These are phyloP conservation scores for Lydus trimaculatus DNA, from an alignment of 2,888 invertebrate species.

Conservation along the genomic window DNA sequence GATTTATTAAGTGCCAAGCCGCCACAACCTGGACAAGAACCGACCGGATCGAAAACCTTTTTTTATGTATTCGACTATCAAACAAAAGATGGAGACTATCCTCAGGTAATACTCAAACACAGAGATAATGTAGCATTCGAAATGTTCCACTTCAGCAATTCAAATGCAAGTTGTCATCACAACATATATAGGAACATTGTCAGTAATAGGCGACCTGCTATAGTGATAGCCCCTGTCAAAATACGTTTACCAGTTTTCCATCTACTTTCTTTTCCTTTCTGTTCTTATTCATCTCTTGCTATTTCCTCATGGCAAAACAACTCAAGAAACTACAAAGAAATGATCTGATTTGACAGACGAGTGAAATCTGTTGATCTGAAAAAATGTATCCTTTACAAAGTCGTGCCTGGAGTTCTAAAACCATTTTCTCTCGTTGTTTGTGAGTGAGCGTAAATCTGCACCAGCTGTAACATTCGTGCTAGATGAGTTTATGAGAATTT, in stretches of 20 bases:
- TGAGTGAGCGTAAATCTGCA: conserved; percentile 30
- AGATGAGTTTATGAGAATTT: conserved; percentile 35
- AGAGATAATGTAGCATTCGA: not conserved
- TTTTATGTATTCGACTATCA: conserved; percentile 95
- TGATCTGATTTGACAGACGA: conserved; percentile 48
- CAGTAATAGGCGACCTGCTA: not conserved
- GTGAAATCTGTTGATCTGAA: conserved; percentile 50
- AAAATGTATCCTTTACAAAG: conserved; percentile 46
- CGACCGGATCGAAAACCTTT: conserved; percentile 78
- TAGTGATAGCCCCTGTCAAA: not conserved
- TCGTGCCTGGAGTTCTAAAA: conserved; percentile 43
- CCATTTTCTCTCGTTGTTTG: conserved; percentile 28
- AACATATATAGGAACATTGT: not conserved
- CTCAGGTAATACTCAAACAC: conserved; percentile 68
- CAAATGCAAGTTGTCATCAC: not conserved
- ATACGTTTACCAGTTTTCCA: not conserved
- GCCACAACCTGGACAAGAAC: conserved; percentile 66
- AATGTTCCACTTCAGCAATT: not conserved
- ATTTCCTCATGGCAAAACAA: not conserved
- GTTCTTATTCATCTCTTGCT: not conserved
- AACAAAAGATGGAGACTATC: conserved; percentile 87
- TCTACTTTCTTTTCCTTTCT: not conserved
- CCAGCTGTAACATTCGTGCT: conserved; percentile 30
- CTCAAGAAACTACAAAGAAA: conserved; percentile 38
- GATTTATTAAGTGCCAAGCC: conserved; percentile 78